Evolutionary conservation across 1,140 invertebrate genomes (phyloP), one percentile per base, ranked within the genome.

Genomic region (Eriosoma lanigerum): DNA sequence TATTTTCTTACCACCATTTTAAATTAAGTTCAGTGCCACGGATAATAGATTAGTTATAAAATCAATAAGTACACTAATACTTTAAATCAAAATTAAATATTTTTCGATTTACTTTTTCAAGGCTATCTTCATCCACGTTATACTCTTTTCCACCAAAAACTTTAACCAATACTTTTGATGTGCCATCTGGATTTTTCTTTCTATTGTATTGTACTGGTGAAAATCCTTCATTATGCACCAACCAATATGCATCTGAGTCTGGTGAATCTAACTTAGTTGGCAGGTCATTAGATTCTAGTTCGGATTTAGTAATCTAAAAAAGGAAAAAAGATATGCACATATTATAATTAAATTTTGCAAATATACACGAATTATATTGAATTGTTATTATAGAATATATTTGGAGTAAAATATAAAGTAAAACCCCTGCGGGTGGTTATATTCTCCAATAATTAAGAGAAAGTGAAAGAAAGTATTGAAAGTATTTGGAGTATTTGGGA

Each of bases 201-300:
- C 52, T 46, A 32, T 92, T 88, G 83, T 91, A 89, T 76, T 92
- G 88, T 3, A 93, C 93, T 0, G 91, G 89, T 3, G 95, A 92
- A 86, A 96, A 98, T 5, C 96, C 96, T 44, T 92, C 93, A 52
- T 93, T 91, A 85, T 98, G 96, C 12, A 96, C 90, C 82, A 98
- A 86, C 96, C 96, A 98, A 83, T 96, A 89, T 81, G 90, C 90
- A 83, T 95, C 93, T 15, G 92, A 89, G 81, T 93, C 90, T 82
- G 93, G 86, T 92, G 93, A 94, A 85, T 90, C 90, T 84, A 93
- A 91, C 84, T 94, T 93, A 82, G 90, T 89, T n/a, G 90, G 90
- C 64, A 94, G 85, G 84, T 94, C 75, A 6, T 60, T 60, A 2
- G 9, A 78, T 46, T 78, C 75, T 17, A 48, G n/a, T 46, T 62